phyloP scores from a whole-genome alignment of 2,888 invertebrate genomes.

The Gandaritis pyraliata region DNA sequence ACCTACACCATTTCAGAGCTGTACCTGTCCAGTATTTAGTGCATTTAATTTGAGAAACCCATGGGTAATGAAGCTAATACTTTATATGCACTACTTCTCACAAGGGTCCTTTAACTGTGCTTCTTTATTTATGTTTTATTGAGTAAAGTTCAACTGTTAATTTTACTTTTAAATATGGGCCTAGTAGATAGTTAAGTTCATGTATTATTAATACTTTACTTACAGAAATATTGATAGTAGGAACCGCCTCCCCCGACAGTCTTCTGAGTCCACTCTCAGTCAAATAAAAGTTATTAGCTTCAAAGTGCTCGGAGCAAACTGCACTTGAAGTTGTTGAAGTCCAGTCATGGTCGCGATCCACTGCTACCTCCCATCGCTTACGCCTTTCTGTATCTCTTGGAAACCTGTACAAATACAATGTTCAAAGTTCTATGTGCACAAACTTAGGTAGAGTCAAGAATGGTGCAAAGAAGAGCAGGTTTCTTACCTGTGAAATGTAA shows the following conservation, averaged over 20 bases:
- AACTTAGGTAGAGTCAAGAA: too few relatives aligned
- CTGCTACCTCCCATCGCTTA: constrained; percentile 68
- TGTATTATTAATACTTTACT: constrained; percentile 40
- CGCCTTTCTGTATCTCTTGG: constrained; percentile 63
- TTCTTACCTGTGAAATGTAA: constrained; percentile 71
- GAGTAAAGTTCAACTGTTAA: too few relatives aligned
- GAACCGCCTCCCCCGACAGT: constrained; percentile 62
- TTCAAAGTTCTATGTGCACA: neutral
- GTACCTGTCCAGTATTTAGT: too few relatives aligned
- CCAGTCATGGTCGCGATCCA: constrained; percentile 67
- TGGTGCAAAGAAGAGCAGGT: neutral
- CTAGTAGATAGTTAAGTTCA: neutral
- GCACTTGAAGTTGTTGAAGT: constrained; percentile 63
- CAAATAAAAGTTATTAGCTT: constrained; percentile 63
- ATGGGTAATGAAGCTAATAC: too few relatives aligned
- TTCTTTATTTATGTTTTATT: too few relatives aligned
- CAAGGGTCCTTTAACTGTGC: too few relatives aligned
- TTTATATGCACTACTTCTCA: too few relatives aligned
- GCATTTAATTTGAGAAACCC: too few relatives aligned
- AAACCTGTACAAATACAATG: constrained; percentile 53
- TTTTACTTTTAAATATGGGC: too few relatives aligned
- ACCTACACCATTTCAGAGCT: too few relatives aligned
- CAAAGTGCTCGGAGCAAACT: constrained; percentile 73
- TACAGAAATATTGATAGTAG: constrained; percentile 71
- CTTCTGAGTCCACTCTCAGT: constrained; percentile 69